These are phyloP conservation scores for Balaenoptera acutorostrata DNA, from an alignment of 2,113 vertebrate species.

Conservation along the genomic window DNA sequence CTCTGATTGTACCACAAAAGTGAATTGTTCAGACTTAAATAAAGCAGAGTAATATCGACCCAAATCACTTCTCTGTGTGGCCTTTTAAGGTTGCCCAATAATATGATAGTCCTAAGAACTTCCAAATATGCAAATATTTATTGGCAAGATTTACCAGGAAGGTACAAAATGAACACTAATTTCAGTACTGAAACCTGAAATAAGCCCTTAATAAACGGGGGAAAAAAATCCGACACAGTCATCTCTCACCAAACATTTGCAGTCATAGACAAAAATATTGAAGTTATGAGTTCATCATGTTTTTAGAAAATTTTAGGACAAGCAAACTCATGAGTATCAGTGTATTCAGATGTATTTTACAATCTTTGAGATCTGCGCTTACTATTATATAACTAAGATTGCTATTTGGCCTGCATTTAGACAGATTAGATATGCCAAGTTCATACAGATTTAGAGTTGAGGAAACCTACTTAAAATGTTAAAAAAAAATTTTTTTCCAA, in stretches of 20 bases:
- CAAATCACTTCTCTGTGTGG: neutral
- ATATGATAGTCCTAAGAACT: neutral
- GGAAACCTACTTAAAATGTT: neutral
- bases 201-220: neutral
- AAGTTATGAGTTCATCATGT: neutral
- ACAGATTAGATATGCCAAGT: neutral
- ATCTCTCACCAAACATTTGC: neutral
- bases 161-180: neutral
- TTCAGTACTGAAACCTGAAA: conserved; percentile 26
- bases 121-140: neutral
- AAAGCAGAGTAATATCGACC: neutral
- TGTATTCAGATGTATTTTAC: neutral
- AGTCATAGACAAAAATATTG: neutral
- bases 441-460: neutral
- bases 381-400: neutral
- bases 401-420: neutral
- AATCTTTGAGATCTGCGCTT: neutral
- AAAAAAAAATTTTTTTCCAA: neutral
- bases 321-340: neutral
- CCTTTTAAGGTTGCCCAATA: neutral
- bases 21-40: neutral
- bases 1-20: neutral
- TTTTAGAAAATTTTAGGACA: neutral
- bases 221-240: neutral
- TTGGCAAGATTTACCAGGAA: neutral